Evolutionary conservation across 2,113 vertebrate species (phyloP), one percentile per base, ranked within the genome.

Genomic region (Tragelaphus imberbis): DNA sequence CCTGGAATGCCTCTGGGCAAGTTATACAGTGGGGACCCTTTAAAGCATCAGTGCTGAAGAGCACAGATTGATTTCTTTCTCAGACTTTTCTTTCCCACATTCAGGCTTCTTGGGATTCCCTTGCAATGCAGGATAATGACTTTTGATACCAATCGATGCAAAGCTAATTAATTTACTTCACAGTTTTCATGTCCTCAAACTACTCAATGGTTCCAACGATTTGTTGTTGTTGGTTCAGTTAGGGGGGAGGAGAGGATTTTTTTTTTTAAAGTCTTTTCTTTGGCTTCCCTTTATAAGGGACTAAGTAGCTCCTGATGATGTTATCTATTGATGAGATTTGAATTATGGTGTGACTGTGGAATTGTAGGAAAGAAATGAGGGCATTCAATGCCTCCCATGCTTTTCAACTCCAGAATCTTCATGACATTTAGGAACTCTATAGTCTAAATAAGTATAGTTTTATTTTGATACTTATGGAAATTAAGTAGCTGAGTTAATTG

Each of bases 141-240:
- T 93, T 95, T 90, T 87, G 94, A 87, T 97, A 92, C 28, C 65
- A 90, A 85, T 97, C 91, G 0, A 14, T 97, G 94, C n/a, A 98
- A 97, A 98, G 95, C 97, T 98, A 95, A 97, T 97, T 75, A 77
- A 95, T 97, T 96, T 98, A 97, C 97, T 98, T 93, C 95, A 95
- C 88, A 94, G 90, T 96, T 97, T 97, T 95, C 95, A 92, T 96
- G 96, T 95, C 90, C 94, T 97, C 63, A 10, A 40, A 49, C 36
- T 92, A 92, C 89, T 27, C 86, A 25, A 2, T 75, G 85, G 80
- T 92, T 92, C 80, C 65, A 81, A 28, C 51, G 84, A 89, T 96
- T 92, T 96, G 90, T 90, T 96, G 75, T 36, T 88, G 23, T 6
- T 87, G 75, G n/a, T 81, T 81, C 21, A 1, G 15, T 40, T 40